phyloP scores from a whole-genome alignment of 2,113 vertebrate species.

The Notarius quadriscutis region DNA sequence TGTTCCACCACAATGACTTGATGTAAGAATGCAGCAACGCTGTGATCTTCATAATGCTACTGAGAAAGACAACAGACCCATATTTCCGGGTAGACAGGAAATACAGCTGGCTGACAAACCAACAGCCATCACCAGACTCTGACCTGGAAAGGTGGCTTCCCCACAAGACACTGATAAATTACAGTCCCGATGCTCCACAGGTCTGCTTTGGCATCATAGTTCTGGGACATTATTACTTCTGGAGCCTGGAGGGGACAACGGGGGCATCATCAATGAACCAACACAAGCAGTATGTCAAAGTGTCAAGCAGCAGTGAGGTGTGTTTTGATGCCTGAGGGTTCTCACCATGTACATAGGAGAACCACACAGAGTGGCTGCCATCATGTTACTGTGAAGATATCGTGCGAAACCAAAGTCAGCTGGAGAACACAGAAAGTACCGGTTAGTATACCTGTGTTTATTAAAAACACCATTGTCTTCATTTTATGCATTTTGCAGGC shows the following conservation, averaged over 20 bases:
- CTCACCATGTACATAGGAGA: slow-evolving; percentile 99
- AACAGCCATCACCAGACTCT: background rate
- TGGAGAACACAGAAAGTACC: slow-evolving; percentile 62
- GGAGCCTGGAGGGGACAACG: slow-evolving; percentile 79
- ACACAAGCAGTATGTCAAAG: background rate
- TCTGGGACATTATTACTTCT: slow-evolving; percentile 98
- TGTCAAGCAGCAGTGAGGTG: background rate
- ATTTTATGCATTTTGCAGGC: background rate
- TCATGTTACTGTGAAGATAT: slow-evolving; percentile 98
- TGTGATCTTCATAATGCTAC: background rate
- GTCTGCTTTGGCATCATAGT: slow-evolving; percentile 95
- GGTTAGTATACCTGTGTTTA: slow-evolving; percentile 43
- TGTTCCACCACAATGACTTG: background rate
- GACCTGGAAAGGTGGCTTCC: slow-evolving; percentile 98
- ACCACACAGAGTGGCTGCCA: slow-evolving; percentile 95
- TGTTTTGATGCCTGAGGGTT: slow-evolving; percentile 16
- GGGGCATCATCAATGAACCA: slow-evolving; percentile 1
- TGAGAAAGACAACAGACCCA: background rate
- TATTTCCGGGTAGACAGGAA: background rate
- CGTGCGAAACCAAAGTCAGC: slow-evolving; percentile 98
- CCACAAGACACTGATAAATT: slow-evolving; percentile 95
- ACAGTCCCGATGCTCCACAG: slow-evolving; percentile 98
- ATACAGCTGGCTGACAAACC: background rate
- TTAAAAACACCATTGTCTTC: slow-evolving; percentile 43
- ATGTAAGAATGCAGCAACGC: background rate